Evolutionary conservation across 1,140 invertebrate genomes (phyloP).

Genomic region (Periplaneta americana): DNA sequence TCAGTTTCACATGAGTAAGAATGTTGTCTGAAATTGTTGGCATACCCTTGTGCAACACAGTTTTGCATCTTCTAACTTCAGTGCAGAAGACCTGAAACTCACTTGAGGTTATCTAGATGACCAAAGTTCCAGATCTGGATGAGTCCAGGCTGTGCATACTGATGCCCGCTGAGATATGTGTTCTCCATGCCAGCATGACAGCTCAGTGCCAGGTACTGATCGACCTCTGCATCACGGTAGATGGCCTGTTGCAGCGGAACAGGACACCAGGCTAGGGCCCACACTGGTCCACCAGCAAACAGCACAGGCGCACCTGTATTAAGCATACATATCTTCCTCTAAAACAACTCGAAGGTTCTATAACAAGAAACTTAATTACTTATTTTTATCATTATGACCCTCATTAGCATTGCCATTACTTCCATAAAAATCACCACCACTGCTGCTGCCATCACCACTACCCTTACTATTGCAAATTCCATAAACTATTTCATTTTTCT

Average conservation of each 20-base stretch:
- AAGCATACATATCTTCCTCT: background rate
- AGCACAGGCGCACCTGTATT: conserved; percentile 35
- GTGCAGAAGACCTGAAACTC: background rate
- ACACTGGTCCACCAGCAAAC: conserved; percentile 55
- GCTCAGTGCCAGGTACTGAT: conserved; percentile 50
- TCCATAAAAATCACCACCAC: too few species aligned
- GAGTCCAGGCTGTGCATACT: conserved; percentile 38
- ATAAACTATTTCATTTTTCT: too few species aligned
- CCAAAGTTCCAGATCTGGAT: conserved; percentile 57
- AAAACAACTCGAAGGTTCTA: too few species aligned
- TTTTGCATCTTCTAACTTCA: background rate
- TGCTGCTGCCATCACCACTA: too few species aligned
- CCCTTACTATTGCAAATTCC: too few species aligned
- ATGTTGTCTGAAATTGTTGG: too few species aligned
- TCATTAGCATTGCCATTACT: too few species aligned
- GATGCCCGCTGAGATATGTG: conserved; percentile 33
- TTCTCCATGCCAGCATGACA: conserved; percentile 40
- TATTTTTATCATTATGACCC: too few species aligned
- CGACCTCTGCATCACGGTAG: conserved; percentile 22
- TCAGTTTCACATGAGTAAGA: too few species aligned
- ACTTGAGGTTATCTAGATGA: conserved; percentile 35
- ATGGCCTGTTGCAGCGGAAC: conserved; percentile 35
- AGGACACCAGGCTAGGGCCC: conserved; percentile 50
- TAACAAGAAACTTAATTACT: too few species aligned
- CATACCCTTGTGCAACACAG: too few species aligned